Percentiles rank a stretch among this genome's conserved stretches.
Evolutionary conservation across 2,797 vertebrate species (phyloP).

Genomic region (Enteromius afrohamiltoni): DNA sequence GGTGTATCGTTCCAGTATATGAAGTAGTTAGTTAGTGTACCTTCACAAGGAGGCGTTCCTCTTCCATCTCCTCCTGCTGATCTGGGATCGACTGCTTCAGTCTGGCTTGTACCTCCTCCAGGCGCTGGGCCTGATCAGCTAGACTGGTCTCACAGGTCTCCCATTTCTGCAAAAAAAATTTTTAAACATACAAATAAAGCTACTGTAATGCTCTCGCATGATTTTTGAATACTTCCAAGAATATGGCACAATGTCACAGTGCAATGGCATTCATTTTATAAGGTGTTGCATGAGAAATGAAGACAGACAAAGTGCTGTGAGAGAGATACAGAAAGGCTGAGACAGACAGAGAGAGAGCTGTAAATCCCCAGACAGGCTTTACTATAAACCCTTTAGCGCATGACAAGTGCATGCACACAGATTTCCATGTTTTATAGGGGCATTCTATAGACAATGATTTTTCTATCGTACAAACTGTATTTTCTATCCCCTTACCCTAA

Average conservation of each 20-base stretch:
- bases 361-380: constrained; percentile 55
- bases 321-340: neutral
- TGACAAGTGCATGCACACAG: neutral
- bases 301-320: neutral
- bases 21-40: constrained; percentile 67
- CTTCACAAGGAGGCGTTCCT: constrained; percentile 74
- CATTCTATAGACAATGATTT: neutral
- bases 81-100: constrained; percentile 80
- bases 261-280: neutral
- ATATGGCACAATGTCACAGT: neutral
- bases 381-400: constrained; percentile 39
- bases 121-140: constrained; percentile 69
- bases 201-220: neutral
- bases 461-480: neutral
- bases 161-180: constrained; percentile 79
- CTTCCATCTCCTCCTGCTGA: constrained; percentile 77
- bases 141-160: constrained; percentile 79
- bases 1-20: neutral
- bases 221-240: neutral
- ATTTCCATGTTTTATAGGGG: neutral
- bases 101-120: constrained; percentile 77
- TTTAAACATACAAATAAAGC: neutral
- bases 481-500: no score
- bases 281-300: neutral
- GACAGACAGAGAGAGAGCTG: constrained; percentile 24